Base-by-base conservation (phyloP, 2,888 invertebrate genomes). In the Cataglyphis rosenhaueri region DNA sequence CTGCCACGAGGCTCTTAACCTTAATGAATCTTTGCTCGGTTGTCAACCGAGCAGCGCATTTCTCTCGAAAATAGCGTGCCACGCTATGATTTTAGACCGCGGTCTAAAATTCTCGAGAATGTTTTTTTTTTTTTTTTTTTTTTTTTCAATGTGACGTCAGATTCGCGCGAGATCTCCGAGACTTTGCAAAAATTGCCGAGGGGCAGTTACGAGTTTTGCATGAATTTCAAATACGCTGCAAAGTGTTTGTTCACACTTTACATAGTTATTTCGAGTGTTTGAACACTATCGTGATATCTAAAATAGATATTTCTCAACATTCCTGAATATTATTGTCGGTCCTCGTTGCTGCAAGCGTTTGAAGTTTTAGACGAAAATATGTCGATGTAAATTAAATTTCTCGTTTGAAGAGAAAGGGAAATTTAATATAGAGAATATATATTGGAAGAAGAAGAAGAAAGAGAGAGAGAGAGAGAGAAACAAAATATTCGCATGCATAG, bases 1-100 rank as follows among this genome's bases (percentile, higher is more conserved):
- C 66, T 3, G 70, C 55, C 81, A 65, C 81, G 71, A 85, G 21
- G 86, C 91, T 90, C 87, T 91, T 89, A 91, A 89, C 90, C 92
- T 87, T 91, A 91, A 91, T 91, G 90, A 90, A 86, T 91, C 92
- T 88, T 90, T 87, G 89, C 90, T 85, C 82, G 73, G 86, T 86
- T 83, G 90, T 85, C 81, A 83, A 87, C 84, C 84, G 76, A 52
- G 88, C 70, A 65, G 83, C 84, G 83, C 85, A 86, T 87, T 82
- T 86, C 83, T 82, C 85, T 82, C 79, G 86, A 85, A 89, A 89
- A 91, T 86, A 68, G 79, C 71, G 35, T 59, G 59, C 76, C 61
- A 25, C 62, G 70, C 32, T 76, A 18, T 44, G 52, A 21, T 29
- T 71, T 52, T 52, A 18, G n/a, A 15, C 38, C 25, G 12, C 66